Evolutionary conservation across 2,888 invertebrate genomes (phyloP).

Genomic region (Desoria tigrina): DNA sequence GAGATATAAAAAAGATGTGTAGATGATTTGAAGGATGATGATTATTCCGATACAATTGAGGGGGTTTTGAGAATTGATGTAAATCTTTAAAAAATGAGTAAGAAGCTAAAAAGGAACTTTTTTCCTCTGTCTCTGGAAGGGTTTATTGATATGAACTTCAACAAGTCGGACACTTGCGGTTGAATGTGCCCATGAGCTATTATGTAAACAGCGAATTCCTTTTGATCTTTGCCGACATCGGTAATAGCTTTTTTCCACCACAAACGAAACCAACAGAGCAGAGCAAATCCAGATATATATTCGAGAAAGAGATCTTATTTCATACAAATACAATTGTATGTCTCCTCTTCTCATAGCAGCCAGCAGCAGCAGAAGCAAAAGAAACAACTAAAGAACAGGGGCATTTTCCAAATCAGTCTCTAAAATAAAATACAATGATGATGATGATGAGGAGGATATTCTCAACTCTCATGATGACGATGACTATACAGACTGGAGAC

Average conservation of each 20-base stretch:
- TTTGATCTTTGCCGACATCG: conserved; percentile 50
- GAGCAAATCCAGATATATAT: conserved; percentile 26
- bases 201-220: conserved; percentile 49
- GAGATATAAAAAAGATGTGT: no score
- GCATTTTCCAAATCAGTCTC: no score
- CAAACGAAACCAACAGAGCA: conserved; percentile 23
- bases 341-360: background rate
- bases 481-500: background rate
- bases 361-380: no score
- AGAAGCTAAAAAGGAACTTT: conserved; percentile 14
- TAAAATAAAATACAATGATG: background rate
- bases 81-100: conserved; percentile 21
- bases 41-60: background rate
- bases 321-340: conserved; percentile 19
- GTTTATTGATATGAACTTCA: conserved; percentile 37
- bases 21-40: no score
- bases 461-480: background rate
- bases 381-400: no score
- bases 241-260: conserved; percentile 47
- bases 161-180: conserved; percentile 49
- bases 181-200: conserved; percentile 52
- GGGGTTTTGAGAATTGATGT: conserved; percentile 10
- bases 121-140: conserved; percentile 14
- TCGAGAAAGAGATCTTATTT: conserved; percentile 23
- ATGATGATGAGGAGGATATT: background rate